Conservation (phyloP, 2,888 invertebrate species). For the Pollenia amentaria region DNA sequence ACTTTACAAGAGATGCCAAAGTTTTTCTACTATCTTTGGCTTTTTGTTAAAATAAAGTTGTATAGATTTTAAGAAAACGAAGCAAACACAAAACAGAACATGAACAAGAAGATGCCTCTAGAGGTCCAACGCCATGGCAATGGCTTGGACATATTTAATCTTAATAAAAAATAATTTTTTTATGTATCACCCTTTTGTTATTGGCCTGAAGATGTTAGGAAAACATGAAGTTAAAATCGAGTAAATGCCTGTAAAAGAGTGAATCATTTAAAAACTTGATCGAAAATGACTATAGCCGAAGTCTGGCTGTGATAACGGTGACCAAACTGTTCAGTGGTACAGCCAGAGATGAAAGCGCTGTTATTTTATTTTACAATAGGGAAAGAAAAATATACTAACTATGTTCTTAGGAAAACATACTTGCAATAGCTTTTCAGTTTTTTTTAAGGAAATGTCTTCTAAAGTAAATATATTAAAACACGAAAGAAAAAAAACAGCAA, state of each 20-base stretch:
- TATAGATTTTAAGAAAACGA: constrained; percentile 14
- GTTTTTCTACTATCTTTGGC: constrained; percentile 20
- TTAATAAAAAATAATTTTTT: too few relatives aligned
- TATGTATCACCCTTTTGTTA: neutral
- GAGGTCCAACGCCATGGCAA: constrained; percentile 33
- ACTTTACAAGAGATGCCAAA: constrained; percentile 50
- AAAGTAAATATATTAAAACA: constrained; percentile 32
- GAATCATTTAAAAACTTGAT: constrained; percentile 59
- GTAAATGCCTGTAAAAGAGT: constrained; percentile 59
- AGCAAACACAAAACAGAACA: neutral
- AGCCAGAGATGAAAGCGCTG: neutral
- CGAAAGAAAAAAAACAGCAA: constrained; percentile 1
- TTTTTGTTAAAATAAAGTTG: neutral
- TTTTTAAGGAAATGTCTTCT: neutral
- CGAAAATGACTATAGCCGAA: constrained; percentile 15
- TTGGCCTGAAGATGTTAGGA: neutral
- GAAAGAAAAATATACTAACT: neutral
- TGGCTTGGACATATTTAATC: neutral
- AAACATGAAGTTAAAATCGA: constrained; percentile 21
- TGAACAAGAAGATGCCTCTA: constrained; percentile 32
- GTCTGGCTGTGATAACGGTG: constrained; percentile 4
- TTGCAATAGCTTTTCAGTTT: constrained; percentile 4
- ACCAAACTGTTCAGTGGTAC: neutral
- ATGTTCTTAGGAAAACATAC: constrained; percentile 30
- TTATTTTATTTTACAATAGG: neutral